Conservation (phyloP, 2,113 vertebrate species). For the Craseonycteris thonglongyai region DNA sequence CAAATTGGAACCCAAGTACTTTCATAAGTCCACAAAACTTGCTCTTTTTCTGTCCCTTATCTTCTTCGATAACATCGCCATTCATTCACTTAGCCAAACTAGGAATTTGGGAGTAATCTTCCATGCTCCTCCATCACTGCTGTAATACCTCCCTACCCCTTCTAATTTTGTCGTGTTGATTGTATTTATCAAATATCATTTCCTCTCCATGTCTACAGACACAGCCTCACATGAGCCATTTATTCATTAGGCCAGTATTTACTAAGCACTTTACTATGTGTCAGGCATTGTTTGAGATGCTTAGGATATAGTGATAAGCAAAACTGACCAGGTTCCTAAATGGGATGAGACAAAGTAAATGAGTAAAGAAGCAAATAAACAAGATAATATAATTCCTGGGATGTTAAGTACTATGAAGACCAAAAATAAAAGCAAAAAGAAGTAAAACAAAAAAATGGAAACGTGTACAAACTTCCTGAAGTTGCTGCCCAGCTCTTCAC, state of each 20-base stretch:
- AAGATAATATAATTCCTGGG: background rate
- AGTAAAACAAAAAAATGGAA: background rate
- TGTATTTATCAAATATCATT: background rate
- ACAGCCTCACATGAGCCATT: background rate
- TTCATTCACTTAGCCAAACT: background rate
- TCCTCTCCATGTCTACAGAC: background rate
- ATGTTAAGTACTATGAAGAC: background rate
- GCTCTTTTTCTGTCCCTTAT: background rate
- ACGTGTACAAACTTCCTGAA: background rate
- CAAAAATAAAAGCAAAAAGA: background rate
- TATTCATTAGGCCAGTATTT: constrained; percentile 20
- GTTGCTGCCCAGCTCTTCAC: background rate
- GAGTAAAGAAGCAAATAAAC: constrained; percentile 1
- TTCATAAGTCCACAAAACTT: background rate
- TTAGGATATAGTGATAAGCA: background rate
- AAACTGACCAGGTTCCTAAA: background rate
- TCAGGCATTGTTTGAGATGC: background rate
- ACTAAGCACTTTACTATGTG: background rate
- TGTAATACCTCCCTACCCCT: background rate
- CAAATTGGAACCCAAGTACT: background rate
- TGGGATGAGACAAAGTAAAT: background rate
- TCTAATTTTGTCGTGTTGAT: background rate
- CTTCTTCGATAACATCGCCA: background rate
- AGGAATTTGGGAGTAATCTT: background rate
- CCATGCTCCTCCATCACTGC: background rate